Percentiles rank a stretch among this genome's conserved stretches.
Evolutionary conservation across 2,888 invertebrate genomes (phyloP).

Genomic region (Nasonia oneida): DNA sequence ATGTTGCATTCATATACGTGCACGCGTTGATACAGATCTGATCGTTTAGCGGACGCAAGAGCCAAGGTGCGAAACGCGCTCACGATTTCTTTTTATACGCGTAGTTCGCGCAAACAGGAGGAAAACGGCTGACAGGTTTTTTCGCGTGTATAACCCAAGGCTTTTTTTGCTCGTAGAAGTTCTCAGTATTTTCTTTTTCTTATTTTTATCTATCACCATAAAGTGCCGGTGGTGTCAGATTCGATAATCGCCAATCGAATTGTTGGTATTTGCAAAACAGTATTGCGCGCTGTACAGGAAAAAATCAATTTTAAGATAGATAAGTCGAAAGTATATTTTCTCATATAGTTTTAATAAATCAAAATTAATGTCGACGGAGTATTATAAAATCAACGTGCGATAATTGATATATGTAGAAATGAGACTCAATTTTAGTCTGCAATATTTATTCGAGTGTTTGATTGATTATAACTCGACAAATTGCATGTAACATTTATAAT

Average conservation of each 20-base stretch:
- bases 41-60: constrained; percentile 26
- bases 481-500: not conserved
- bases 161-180: not conserved
- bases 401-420: not conserved
- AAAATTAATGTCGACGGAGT: not conserved
- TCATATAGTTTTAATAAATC: not conserved
- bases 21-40: constrained; percentile 14
- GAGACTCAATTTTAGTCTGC: not conserved
- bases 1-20: not conserved
- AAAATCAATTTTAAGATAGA: not conserved
- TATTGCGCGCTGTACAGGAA: no score
- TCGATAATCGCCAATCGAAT: not conserved
- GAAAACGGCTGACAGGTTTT: constrained; percentile 13
- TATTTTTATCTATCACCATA: not conserved
- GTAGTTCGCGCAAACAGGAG: not conserved
- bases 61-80: constrained; percentile 28
- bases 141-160: not conserved
- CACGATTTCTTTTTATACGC: not conserved
- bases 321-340: not conserved
- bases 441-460: not conserved
- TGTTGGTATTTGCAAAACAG: not conserved
- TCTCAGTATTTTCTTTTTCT: not conserved
- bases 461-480: not conserved
- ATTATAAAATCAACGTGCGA: not conserved
- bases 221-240: not conserved